These are phyloP conservation scores for Brenthis ino DNA, from an alignment of 2,888 invertebrate genomes.

Conservation along the genomic window DNA sequence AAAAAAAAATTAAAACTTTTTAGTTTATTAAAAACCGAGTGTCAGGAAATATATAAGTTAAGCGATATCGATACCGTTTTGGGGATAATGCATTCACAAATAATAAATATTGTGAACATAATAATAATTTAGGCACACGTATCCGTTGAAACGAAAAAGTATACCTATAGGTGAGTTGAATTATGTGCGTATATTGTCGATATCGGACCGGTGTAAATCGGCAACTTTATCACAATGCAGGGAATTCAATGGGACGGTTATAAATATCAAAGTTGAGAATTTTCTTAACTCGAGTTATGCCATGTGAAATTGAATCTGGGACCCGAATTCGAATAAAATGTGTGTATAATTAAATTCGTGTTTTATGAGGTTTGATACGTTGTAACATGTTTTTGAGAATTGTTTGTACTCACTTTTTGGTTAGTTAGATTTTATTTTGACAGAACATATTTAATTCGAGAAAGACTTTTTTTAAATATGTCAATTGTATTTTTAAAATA, in stretches of 20 bases:
- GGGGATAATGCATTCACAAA: constrained; percentile 20
- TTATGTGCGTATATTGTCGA: constrained; percentile 37
- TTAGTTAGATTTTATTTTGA: too few relatives aligned
- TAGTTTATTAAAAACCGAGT: background rate
- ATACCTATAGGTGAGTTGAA: constrained; percentile 33
- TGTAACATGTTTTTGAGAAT: background rate
- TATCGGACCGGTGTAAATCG: constrained; percentile 48
- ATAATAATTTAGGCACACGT: constrained; percentile 31
- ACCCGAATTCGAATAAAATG: constrained; percentile 23
- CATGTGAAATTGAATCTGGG: constrained; percentile 41
- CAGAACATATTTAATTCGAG: too few relatives aligned
- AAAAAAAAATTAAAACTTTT: constrained; percentile 1
- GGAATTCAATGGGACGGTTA: constrained; percentile 48
- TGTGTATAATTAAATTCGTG: background rate
- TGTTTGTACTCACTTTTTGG: too few relatives aligned
- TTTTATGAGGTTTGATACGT: background rate
- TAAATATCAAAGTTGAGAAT: constrained; percentile 58
- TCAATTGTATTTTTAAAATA: too few relatives aligned
- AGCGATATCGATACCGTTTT: constrained; percentile 19
- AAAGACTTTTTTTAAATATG: too few relatives aligned
- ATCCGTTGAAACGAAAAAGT: constrained; percentile 34
- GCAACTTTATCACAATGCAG: constrained; percentile 45
- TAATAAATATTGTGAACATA: constrained; percentile 26
- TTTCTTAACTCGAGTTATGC: constrained; percentile 31
- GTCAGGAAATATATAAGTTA: constrained; percentile 4